phyloP scores from a whole-genome alignment of 2,113 vertebrate genomes.

The Malurus cyaneus region DNA sequence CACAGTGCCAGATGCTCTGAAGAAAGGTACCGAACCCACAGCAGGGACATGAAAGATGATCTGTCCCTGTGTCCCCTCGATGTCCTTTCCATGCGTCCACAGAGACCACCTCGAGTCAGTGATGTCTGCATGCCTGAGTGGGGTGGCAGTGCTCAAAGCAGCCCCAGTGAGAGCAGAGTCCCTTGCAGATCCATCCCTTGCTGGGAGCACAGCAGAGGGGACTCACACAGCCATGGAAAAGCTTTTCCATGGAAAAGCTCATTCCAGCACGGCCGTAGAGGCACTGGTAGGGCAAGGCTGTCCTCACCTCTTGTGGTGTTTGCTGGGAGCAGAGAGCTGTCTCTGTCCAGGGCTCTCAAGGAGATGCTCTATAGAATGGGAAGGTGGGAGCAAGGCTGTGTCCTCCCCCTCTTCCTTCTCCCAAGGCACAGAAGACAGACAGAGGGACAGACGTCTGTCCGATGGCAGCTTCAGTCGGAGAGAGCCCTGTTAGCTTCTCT shows the following conservation, averaged over 20 bases:
- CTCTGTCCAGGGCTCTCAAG: neutral
- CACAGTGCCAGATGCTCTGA: neutral
- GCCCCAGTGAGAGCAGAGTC: neutral
- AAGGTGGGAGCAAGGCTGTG: neutral
- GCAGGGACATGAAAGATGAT: neutral
- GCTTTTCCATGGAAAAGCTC: neutral
- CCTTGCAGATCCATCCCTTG: neutral
- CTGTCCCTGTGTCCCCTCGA: neutral
- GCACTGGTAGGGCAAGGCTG: neutral
- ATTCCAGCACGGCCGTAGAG: fast-evolving
- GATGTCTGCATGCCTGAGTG: neutral
- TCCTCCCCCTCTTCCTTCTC: neutral
- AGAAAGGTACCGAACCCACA: neutral
- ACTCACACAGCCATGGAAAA: fast-evolving
- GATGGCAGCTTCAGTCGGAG: slow-evolving; percentile 76
- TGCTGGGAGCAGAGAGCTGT: neutral
- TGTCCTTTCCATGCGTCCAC: neutral
- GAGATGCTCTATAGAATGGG: neutral
- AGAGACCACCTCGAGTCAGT: neutral
- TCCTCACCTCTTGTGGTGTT: neutral
- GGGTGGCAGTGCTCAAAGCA: neutral
- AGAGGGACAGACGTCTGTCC: slow-evolving; percentile 64
- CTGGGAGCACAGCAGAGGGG: neutral
- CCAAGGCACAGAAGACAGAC: neutral
- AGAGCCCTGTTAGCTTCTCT: slow-evolving; percentile 82